Base-by-base conservation (phyloP, 2,888 invertebrate genomes). In the Omphaloscelis lunosa region DNA sequence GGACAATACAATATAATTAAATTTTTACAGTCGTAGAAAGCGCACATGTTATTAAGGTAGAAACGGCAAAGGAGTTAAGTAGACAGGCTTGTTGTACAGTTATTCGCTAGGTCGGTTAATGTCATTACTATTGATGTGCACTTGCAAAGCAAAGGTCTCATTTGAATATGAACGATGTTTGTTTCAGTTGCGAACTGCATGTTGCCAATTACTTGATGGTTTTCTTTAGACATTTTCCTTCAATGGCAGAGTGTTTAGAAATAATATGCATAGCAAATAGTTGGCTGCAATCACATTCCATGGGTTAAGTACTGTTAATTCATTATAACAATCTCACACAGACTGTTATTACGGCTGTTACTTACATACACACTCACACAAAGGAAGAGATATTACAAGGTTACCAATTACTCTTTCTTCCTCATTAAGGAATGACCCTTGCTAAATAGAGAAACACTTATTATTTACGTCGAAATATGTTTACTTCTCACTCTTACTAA, bases 141-240 rank as follows among this genome's bases (percentile, higher is more conserved):
- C 45, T 41, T 70, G 29, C 72, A 6, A 72, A 61, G 41, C 59
- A 62, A 72, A 72, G 51, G 34, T 53, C 41, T 72, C 27, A 80
- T 72, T 77, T 80, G 48, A 70, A 71, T 76, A 79, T 71, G 59
- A 41, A 80, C 34, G 27, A 39, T 78, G 45, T 72, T 80, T 80
- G 41, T 27, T 59, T 75, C 61, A 51, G n/a, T 75, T n/a, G 61
- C 3, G 41, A 51, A 77, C 56, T 48, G 27, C 6, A 34, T 27
- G 20, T 48, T 79, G 29, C 41, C 34, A 48, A 48, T 53, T 39
- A 56, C n/a, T 27, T 6, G 9, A 78, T 39, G 27, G 27, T 39
- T 48, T 69, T 71, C 20, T 15, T 39, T 15, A 23, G 9, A 2
- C 4, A 27, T 58, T 39, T 79, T 48, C 2, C 15, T 67, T 27